These are phyloP conservation scores for Monodelphis domestica DNA, from an alignment of 2,797 vertebrate genomes.

Conservation along the genomic window DNA sequence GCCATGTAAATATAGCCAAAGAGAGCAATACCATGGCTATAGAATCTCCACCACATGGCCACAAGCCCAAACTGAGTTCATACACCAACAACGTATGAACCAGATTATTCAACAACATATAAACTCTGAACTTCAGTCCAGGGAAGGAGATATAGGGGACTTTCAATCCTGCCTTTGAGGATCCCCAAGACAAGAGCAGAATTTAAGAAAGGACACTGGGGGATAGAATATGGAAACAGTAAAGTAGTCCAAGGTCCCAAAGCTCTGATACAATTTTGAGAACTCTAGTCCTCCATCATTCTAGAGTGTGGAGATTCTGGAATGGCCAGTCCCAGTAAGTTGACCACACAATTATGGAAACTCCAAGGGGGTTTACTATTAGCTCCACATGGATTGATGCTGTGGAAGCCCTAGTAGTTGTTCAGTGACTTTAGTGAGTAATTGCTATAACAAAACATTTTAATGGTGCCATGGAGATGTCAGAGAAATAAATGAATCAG, in stretches of 20 bases:
- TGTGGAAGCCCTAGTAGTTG: not conserved
- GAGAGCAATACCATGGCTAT: slow-evolving; percentile 19
- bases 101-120: not conserved
- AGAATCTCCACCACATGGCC: not conserved
- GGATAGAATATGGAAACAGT: not conserved
- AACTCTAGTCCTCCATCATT: not conserved
- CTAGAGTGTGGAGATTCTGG: not conserved
- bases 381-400: not conserved
- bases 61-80: not conserved
- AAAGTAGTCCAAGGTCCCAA: not conserved
- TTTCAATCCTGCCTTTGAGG: not conserved
- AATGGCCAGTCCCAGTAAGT: not conserved
- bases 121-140: slow-evolving; percentile 26
- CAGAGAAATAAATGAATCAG: not conserved
- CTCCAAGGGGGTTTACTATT: not conserved
- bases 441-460: not conserved
- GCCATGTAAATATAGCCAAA: not conserved
- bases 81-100: slow-evolving; percentile 27
- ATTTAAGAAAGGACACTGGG: not conserved
- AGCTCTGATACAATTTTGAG: not conserved
- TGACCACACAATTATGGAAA: not conserved
- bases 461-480: not conserved
- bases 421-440: not conserved
- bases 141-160: not conserved
- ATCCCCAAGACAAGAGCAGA: not conserved